Conservation (phyloP, 2,888 invertebrate species). For the Tortricodes alternella region DNA sequence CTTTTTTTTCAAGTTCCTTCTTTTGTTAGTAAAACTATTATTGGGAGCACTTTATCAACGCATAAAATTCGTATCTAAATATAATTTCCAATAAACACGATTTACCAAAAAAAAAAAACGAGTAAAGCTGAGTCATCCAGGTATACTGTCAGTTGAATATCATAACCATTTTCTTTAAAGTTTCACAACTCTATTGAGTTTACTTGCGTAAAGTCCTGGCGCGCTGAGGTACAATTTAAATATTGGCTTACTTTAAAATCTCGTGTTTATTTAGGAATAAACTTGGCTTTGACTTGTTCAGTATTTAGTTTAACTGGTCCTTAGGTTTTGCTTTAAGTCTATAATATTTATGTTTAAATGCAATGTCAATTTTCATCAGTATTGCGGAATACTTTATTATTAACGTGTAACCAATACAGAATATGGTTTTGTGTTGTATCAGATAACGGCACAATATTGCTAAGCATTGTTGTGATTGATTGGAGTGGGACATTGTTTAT, state of each 20-base stretch:
- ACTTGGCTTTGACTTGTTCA: conserved; percentile 16
- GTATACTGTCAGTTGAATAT: too few relatives aligned
- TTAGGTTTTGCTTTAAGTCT: not conserved
- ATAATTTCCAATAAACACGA: too few relatives aligned
- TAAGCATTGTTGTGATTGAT: too few relatives aligned
- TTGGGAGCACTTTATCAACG: too few relatives aligned
- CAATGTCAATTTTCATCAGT: too few relatives aligned
- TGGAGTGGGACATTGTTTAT: not conserved
- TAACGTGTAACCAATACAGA: not conserved
- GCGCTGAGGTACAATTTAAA: conserved; percentile 22
- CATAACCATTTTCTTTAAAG: too few relatives aligned
- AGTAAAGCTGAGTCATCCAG: too few relatives aligned
- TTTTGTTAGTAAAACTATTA: too few relatives aligned
- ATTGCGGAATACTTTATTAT: not conserved
- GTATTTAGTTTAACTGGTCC: conserved; percentile 13
- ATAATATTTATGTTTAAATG: not conserved
- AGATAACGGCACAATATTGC: not conserved
- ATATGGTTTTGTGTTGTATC: not conserved
- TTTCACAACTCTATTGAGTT: conserved; percentile 17
- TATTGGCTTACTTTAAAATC: conserved; percentile 27
- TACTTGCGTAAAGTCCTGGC: conserved; percentile 18
- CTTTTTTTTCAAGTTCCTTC: too few relatives aligned
- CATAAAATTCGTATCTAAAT: too few relatives aligned
- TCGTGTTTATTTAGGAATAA: conserved; percentile 10
- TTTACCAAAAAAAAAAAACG: too few relatives aligned